Percentiles rank a stretch among this genome's conserved stretches.
Evolutionary conservation across 2,113 vertebrate species (phyloP).

Genomic region (Corythoichthys intestinalis): DNA sequence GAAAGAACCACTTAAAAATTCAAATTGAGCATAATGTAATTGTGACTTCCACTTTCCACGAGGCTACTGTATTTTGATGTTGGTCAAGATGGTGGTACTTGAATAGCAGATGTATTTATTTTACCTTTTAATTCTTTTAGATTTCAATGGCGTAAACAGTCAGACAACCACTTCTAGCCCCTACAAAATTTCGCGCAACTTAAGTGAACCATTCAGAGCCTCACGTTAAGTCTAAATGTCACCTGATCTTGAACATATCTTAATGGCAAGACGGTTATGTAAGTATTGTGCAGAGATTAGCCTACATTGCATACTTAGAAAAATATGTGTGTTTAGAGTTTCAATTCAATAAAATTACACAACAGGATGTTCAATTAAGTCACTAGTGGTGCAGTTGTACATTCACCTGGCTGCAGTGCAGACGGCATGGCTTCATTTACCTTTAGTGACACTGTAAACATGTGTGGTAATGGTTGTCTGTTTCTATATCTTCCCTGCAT

Average conservation of each 20-base stretch:
- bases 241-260: conserved; percentile 24
- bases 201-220: conserved; percentile 10
- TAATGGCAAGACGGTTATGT: neutral
- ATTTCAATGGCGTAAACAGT: too few species aligned
- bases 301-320: conserved; percentile 29
- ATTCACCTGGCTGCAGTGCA: too few species aligned
- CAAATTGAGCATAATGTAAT: neutral
- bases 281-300: conserved; percentile 34
- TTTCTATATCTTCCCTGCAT: too few species aligned
- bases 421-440: too few species aligned
- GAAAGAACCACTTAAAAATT: neutral
- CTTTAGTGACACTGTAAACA: too few species aligned
- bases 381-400: too few species aligned
- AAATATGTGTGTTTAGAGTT: neutral
- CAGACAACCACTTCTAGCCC: too few species aligned
- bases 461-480: too few species aligned
- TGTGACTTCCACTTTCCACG: neutral
- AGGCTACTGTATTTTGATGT: neutral
- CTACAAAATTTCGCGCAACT: neutral
- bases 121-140: too few species aligned
- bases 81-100: neutral
- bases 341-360: neutral
- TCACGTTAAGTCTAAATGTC: conserved; percentile 9
- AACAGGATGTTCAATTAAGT: neutral
- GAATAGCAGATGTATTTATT: neutral